Conservation (phyloP, 2,888 invertebrate species). For the Cephus spinipes region DNA sequence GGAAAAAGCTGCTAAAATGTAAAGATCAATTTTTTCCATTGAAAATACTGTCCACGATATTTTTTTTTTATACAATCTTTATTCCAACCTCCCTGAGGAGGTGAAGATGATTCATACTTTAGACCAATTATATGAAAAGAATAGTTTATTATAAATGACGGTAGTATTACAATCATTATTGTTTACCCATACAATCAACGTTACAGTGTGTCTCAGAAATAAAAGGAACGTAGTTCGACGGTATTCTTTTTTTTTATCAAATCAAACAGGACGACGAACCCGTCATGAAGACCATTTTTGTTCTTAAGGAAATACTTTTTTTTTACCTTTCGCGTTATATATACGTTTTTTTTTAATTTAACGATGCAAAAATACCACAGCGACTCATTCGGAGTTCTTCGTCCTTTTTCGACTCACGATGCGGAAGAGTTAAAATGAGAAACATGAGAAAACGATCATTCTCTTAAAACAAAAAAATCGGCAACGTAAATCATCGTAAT, state of each 20-base stretch:
- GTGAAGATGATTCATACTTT: neutral
- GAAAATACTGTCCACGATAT: slow-evolving; percentile 3
- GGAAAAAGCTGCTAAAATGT: neutral
- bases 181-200: slow-evolving; percentile 34
- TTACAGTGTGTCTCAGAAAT: slow-evolving; percentile 30
- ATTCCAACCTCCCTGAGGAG: neutral
- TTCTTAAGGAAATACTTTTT: neutral
- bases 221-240: neutral
- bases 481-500: too few relatives aligned
- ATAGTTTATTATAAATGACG: slow-evolving; percentile 57
- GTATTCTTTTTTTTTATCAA: neutral
- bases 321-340: neutral
- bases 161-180: slow-evolving; percentile 51
- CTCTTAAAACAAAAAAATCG: too few relatives aligned
- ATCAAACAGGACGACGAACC: neutral
- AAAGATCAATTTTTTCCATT: slow-evolving; percentile 10
- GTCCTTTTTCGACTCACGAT: neutral
- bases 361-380: neutral
- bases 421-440: neutral
- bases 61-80: neutral
- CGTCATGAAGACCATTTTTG: neutral
- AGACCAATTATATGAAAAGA: slow-evolving; percentile 45
- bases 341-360: neutral
- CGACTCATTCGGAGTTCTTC: neutral
- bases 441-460: neutral